Base-by-base conservation (phyloP, 2,888 invertebrate genomes). In the Apotomis turbidana region DNA sequence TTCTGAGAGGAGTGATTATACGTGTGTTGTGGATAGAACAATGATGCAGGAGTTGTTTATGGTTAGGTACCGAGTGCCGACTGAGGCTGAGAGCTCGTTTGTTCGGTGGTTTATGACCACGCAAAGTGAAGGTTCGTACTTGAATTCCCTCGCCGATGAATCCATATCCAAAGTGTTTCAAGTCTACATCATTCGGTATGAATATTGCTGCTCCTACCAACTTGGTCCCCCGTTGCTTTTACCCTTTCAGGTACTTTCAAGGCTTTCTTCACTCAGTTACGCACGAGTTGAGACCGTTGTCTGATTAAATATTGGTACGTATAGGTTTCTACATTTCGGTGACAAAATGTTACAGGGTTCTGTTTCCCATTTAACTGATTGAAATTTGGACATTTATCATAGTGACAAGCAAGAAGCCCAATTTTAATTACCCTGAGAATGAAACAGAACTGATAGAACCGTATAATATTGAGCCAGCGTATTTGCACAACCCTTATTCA, bases 81-180 rank as follows among this genome's bases (percentile, higher is more conserved):
- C 36, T 8, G 54, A 68, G 44, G 54, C 60, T 15, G 49, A 49
- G 58, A 58, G 58, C 46, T 46, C 51, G 62, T 63, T 52, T 51
- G 62, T 63, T 62, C 62, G 36, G 51, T 55, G 49, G 55, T 69
- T 61, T 55, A 61, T 49, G 61, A 55, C n/a, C 61, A 55, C 46
- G 55, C 55, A 46, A 57, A 57, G 68, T 41, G 60, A 44, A 36
- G 54, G 54, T 41, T 68, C 27, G 44, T 60, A 44, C 54, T 46
- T 62, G 69, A 61, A 69, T 69, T 69, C 55, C 61, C 69, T 61
- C 44, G 61, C 27, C 51, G 55, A 41, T 36, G 55, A 41, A 69
- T 55, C 69, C 49, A 69, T 46, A 54, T 54, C 60, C 15, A 55
- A 55, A 46, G 60, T 44, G 38, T 10, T 27, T 44, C 60, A 27